These are phyloP conservation scores for Drosophila subpulchrella DNA, from an alignment of 1,140 invertebrate species.

Conservation along the genomic window DNA sequence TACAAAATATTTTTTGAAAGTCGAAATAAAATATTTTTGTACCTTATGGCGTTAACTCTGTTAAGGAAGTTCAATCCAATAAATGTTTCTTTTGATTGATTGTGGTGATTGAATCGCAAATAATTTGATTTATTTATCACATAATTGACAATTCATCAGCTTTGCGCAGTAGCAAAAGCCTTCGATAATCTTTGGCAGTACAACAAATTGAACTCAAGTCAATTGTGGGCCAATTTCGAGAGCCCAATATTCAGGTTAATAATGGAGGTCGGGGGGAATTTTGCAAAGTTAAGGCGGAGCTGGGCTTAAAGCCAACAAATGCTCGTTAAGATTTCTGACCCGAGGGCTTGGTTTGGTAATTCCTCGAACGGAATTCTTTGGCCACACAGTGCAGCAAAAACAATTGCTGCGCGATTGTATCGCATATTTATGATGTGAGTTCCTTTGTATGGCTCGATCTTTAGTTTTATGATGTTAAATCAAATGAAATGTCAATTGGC, in stretches of 20 bases:
- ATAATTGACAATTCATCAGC: constrained; percentile 24
- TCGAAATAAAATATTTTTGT: no score
- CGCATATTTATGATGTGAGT: constrained; percentile 57
- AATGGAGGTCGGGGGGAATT: constrained; percentile 32
- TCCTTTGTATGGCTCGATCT: constrained; percentile 23
- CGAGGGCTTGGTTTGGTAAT: constrained; percentile 74
- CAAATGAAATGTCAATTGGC: constrained; percentile 67
- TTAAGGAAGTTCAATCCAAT: background rate
- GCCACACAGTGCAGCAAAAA: constrained; percentile 33
- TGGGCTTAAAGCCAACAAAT: constrained; percentile 43
- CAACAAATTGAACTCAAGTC: constrained; percentile 38
- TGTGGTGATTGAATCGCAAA: constrained; percentile 1
- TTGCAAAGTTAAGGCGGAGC: constrained; percentile 40
- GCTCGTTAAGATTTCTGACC: constrained; percentile 67
- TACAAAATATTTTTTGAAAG: no score
- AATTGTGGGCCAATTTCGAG: constrained; percentile 24
- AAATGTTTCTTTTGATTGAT: constrained; percentile 7
- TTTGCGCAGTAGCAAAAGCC: constrained; percentile 32
- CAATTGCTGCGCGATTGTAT: constrained; percentile 69
- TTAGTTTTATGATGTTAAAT: constrained; percentile 22
- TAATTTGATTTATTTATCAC: constrained; percentile 7
- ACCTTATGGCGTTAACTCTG: background rate
- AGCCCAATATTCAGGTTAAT: constrained; percentile 28
- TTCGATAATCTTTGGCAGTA: constrained; percentile 38
- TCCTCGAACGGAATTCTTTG: constrained; percentile 68